A percentile compares a stretch with the other conserved stretches of the same genome.
phyloP scores from a whole-genome alignment of 2,113 vertebrate genomes.

The Pteropus alecto region DNA sequence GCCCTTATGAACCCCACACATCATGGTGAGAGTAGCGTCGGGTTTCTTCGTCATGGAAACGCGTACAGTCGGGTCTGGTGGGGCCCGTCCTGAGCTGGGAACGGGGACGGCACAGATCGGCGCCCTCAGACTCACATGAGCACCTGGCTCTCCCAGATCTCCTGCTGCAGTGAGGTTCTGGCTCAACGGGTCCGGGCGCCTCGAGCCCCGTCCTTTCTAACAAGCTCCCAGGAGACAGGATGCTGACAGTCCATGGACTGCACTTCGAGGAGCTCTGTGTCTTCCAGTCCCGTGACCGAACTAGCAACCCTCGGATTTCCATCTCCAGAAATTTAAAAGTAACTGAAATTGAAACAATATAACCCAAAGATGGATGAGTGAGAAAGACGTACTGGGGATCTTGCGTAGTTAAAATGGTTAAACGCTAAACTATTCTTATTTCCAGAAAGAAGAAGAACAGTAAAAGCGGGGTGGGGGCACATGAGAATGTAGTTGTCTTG shows the following conservation, averaged over 20 bases:
- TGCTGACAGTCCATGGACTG: background rate
- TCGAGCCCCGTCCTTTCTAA: too few species aligned
- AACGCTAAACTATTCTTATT: background rate
- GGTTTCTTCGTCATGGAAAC: background rate
- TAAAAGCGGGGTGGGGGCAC: background rate
- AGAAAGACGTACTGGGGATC: background rate
- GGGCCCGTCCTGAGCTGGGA: background rate
- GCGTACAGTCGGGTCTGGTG: background rate
- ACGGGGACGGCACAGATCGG: rapidly evolving
- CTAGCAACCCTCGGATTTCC: background rate
- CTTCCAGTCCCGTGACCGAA: background rate
- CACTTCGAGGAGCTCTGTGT: background rate
- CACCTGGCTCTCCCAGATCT: background rate
- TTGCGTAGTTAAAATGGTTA: background rate
- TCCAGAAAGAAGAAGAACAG: background rate
- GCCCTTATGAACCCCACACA: background rate
- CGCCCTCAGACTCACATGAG: background rate
- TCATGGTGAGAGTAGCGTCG: background rate
- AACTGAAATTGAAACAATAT: background rate
- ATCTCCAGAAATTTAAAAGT: background rate
- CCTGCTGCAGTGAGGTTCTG: background rate
- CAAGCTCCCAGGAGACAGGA: background rate
- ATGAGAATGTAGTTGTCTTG: background rate
- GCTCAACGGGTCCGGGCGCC: background rate
- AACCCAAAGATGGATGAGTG: background rate